Percentiles rank a stretch among this genome's conserved stretches.
phyloP scores from a whole-genome alignment of 1,140 invertebrate species.

The Yoshiicerus persimilis region DNA sequence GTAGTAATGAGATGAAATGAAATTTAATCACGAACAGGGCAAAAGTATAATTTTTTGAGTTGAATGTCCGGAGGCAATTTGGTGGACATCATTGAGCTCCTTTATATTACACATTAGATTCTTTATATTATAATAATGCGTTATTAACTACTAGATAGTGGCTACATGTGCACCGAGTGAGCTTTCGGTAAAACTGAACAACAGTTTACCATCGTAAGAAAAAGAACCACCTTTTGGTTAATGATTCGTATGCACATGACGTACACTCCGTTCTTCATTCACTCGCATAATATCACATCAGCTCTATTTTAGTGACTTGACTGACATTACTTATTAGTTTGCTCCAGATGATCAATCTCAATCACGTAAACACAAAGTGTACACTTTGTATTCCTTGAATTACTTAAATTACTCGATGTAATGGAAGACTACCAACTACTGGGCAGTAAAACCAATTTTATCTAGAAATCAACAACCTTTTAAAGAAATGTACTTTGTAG shows the following conservation, averaged over 20 bases:
- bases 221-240: neutral
- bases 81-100: conserved; percentile 4
- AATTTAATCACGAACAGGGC: conserved; percentile 19
- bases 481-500: too few relatives aligned
- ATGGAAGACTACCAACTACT: neutral
- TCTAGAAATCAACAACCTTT: neutral
- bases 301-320: neutral
- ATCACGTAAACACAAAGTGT: neutral
- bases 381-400: neutral
- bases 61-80: neutral
- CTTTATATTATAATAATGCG: conserved; percentile 15
- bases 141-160: neutral
- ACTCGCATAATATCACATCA: neutral
- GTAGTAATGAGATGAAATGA: conserved; percentile 10
- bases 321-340: neutral
- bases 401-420: neutral
- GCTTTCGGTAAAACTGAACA: neutral
- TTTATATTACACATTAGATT: conserved; percentile 4
- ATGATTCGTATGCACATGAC: neutral
- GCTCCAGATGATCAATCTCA: neutral
- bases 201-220: neutral
- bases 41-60: conserved; percentile 5
- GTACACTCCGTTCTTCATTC: neutral
- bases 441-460: neutral
- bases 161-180: neutral